phyloP scores from a whole-genome alignment of 1,140 invertebrate species.

The Hypsibius dujardini region DNA sequence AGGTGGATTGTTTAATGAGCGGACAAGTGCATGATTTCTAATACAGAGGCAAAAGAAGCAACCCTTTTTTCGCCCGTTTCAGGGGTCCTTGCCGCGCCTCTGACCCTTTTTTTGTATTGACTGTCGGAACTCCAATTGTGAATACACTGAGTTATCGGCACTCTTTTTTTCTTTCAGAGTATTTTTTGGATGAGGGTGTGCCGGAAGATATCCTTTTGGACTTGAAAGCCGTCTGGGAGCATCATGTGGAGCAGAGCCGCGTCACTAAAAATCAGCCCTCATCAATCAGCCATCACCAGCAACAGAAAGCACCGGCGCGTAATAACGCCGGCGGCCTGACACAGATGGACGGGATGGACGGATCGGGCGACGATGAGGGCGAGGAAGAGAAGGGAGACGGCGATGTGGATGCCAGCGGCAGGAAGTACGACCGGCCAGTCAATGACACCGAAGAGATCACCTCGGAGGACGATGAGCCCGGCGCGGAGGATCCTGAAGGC shows the following conservation, averaged over 20 bases:
- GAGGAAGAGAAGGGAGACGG: neutral
- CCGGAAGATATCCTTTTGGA: slow-evolving; percentile 2
- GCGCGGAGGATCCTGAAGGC: neutral
- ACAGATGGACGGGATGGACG: too few relatives aligned
- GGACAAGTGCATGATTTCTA: too few relatives aligned
- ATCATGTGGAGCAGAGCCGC: neutral
- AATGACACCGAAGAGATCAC: neutral
- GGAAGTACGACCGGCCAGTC: neutral
- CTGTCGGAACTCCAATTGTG: too few relatives aligned
- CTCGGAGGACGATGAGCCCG: slow-evolving; percentile 8
- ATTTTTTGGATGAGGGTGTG: slow-evolving; percentile 7
- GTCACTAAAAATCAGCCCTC: neutral
- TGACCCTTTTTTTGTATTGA: too few relatives aligned
- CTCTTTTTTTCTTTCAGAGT: neutral
- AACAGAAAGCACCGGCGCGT: too few relatives aligned
- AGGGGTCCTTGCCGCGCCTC: too few relatives aligned
- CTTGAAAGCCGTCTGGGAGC: slow-evolving; percentile 12
- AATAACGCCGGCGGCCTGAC: too few relatives aligned
- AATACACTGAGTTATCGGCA: too few relatives aligned
- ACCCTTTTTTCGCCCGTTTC: too few relatives aligned
- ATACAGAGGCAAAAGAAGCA: too few relatives aligned
- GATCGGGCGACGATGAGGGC: neutral
- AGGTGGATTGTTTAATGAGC: too few relatives aligned
- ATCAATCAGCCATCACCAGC: neutral
- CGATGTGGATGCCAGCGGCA: neutral